A percentile compares a stretch with the other conserved stretches of the same genome.
phyloP scores from a whole-genome alignment of 2,113 vertebrate genomes.

The Litocranius walleri region DNA sequence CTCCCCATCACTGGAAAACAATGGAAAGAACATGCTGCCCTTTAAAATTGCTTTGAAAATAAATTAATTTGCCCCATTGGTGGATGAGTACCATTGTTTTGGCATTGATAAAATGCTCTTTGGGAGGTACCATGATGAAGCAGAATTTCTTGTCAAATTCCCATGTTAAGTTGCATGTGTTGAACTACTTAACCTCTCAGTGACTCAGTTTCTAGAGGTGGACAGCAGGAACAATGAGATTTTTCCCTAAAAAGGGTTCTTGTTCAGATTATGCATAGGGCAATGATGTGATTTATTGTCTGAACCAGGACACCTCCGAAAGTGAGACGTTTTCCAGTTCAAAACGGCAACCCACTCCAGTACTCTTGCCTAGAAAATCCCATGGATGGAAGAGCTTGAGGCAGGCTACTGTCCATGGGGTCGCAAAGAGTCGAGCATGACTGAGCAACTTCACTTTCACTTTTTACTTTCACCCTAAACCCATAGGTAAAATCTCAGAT shows the following conservation, averaged over 20 bases:
- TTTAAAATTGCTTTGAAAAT: neutral
- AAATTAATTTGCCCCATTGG: neutral
- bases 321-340: neutral
- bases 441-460: too few species aligned
- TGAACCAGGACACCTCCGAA: neutral
- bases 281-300: neutral
- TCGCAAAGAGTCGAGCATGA: too few species aligned
- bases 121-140: neutral
- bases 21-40: neutral
- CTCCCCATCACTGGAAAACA: neutral
- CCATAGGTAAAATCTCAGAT: neutral
- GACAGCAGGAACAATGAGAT: neutral
- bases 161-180: neutral
- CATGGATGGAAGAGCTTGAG: too few species aligned
- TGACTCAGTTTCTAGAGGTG: neutral
- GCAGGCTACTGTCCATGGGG: too few species aligned
- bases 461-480: neutral
- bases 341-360: neutral
- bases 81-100: neutral
- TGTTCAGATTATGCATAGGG: neutral
- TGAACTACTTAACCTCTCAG: neutral
- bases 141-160: neutral
- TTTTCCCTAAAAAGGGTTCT: neutral
- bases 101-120: neutral
- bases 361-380: too few species aligned